A percentile compares a stretch with the other conserved stretches of the same genome.
Conservation (phyloP, 2,797 vertebrate species). For the Rhynchotus rufescens region DNA sequence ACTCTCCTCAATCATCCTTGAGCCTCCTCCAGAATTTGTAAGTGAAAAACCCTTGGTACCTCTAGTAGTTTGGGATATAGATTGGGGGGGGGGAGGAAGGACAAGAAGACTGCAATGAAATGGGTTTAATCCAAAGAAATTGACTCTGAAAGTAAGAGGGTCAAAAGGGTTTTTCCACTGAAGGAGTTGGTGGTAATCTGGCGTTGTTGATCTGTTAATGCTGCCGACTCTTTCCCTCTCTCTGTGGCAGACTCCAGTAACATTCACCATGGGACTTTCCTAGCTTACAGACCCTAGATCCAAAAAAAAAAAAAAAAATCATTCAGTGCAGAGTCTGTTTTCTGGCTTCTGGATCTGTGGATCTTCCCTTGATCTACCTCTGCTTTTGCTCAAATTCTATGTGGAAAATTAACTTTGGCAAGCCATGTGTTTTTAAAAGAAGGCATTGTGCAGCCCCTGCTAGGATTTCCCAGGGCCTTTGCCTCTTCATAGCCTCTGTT, state of each 20-base stretch:
- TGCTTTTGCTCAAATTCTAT: not conserved
- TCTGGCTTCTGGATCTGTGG: not conserved
- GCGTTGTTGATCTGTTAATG: not conserved
- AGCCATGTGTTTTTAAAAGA: conserved; percentile 21
- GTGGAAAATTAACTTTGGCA: not conserved
- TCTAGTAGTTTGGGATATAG: not conserved
- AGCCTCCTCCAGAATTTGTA: not conserved
- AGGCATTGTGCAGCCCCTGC: not conserved
- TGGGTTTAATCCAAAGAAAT: not conserved
- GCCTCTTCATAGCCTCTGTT: conserved; percentile 16
- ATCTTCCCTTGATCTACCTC: not conserved
- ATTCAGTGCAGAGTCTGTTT: not conserved
- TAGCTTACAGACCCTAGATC: not conserved
- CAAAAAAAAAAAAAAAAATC: not conserved
- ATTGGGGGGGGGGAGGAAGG: too few species aligned
- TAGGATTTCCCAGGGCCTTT: not conserved
- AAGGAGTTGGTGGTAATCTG: not conserved
- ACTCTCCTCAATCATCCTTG: not conserved
- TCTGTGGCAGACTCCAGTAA: not conserved
- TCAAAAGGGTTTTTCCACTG: not conserved
- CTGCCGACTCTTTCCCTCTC: not conserved
- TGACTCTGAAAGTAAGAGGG: not conserved
- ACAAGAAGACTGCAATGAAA: not conserved
- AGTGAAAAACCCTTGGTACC: not conserved
- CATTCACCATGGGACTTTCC: not conserved